These are phyloP conservation scores for Scomber japonicus DNA, from an alignment of 2,113 vertebrate species.

Conservation along the genomic window DNA sequence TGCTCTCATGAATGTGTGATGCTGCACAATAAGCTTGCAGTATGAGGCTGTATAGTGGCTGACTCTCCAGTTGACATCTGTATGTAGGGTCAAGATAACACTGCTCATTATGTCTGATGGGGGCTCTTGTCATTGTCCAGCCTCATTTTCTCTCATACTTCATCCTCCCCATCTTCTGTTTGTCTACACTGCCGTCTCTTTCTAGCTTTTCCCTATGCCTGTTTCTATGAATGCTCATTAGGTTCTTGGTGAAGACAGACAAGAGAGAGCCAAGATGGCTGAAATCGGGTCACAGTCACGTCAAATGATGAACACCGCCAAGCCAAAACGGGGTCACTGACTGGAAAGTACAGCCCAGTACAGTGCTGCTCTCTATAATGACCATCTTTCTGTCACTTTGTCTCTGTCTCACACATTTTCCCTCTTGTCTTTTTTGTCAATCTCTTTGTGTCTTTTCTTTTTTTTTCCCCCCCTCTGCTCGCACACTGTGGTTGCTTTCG, in stretches of 20 bases:
- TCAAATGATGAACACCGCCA: constrained; percentile 4
- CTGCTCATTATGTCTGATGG: constrained; percentile 25
- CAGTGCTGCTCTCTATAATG: constrained; percentile 9
- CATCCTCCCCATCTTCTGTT: neutral
- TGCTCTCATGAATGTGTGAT: constrained; percentile 23
- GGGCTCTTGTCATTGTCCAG: constrained; percentile 15
- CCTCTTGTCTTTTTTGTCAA: neutral
- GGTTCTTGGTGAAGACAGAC: constrained; percentile 9
- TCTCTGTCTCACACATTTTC: neutral
- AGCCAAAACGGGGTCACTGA: constrained; percentile 36
- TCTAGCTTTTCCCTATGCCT: neutral
- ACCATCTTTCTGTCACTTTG: neutral
- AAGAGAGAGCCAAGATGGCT: constrained; percentile 52
- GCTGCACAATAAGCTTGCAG: constrained; percentile 22
- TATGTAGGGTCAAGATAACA: constrained; percentile 1
- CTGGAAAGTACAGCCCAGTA: neutral
- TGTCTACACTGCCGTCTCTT: neutral
- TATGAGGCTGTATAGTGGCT: neutral
- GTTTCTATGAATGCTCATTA: constrained; percentile 52
- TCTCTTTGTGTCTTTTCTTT: neutral
- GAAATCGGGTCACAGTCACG: constrained; percentile 26
- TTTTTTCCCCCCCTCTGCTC: constrained; percentile 7
- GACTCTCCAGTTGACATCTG: constrained; percentile 22
- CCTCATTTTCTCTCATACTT: neutral
- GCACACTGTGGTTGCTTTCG: neutral